Percentiles rank a stretch among this genome's conserved stretches.
Evolutionary conservation across 2,888 invertebrate genomes (phyloP).

Genomic region (Taphrorychus bicolor): DNA sequence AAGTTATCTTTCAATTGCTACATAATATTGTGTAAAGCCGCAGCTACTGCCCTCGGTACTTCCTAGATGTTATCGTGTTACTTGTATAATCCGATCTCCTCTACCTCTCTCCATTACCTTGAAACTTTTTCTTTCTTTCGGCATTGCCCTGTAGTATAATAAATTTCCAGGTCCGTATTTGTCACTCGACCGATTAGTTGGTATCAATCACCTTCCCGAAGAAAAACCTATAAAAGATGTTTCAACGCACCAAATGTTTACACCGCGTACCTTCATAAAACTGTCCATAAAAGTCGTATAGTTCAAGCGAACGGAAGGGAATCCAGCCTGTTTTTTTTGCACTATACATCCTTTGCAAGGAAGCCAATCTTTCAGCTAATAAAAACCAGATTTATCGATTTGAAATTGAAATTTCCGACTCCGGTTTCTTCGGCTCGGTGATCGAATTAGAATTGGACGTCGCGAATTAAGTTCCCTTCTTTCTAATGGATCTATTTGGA

Average conservation of each 20-base stretch:
- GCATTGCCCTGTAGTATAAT: too few relatives aligned
- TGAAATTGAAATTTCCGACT: constrained; percentile 33
- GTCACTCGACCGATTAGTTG: too few relatives aligned
- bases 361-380: constrained; percentile 24
- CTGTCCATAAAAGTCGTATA: background rate
- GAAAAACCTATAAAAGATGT: background rate
- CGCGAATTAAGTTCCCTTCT: constrained; percentile 24
- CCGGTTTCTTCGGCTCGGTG: constrained; percentile 15
- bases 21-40: constrained; percentile 8
- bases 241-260: constrained; percentile 5
- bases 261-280: background rate
- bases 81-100: too few relatives aligned
- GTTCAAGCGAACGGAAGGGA: background rate
- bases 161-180: too few relatives aligned
- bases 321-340: background rate
- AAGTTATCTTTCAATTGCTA: background rate
- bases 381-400: constrained; percentile 37
- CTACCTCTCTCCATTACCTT: background rate
- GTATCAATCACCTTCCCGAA: background rate
- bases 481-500: constrained; percentile 31
- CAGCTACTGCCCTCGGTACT: constrained; percentile 13
- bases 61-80: constrained; percentile 15
- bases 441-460: constrained; percentile 25
- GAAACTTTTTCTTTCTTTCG: too few relatives aligned
- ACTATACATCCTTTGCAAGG: constrained; percentile 12